A percentile compares a stretch with the other conserved stretches of the same genome.
Evolutionary conservation across 2,888 invertebrate genomes (phyloP).

Genomic region (Nasonia oneida): DNA sequence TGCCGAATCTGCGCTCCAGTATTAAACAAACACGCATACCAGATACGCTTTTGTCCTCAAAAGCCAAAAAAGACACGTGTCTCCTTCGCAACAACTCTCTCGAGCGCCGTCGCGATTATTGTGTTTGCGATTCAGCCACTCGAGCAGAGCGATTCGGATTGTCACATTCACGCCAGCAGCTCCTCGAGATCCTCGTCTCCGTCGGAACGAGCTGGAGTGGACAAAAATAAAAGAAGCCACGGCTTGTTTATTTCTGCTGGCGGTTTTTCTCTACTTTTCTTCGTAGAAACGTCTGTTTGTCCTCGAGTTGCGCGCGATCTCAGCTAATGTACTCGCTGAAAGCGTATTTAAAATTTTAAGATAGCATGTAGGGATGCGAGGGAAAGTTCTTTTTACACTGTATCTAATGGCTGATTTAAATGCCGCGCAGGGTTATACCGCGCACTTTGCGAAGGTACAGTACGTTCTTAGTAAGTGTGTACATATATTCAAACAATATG

Average conservation of each 20-base stretch:
- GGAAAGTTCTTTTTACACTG: not conserved
- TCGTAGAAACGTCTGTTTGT: constrained; percentile 41
- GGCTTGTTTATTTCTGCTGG: constrained; percentile 20
- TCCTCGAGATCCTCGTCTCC: not conserved
- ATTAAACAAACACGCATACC: not conserved
- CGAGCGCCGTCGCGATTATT: constrained; percentile 23
- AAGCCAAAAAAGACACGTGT: constrained; percentile 7
- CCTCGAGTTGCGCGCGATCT: not conserved
- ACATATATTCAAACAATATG: not conserved
- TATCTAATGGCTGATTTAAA: not conserved
- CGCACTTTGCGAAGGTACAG: not conserved
- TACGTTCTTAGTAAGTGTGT: not conserved
- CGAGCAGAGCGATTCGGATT: not conserved
- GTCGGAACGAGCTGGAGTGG: not conserved
- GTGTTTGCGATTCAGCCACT: constrained; percentile 23
- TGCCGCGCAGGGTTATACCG: not conserved
- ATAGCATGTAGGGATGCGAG: not conserved
- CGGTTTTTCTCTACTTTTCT: constrained; percentile 33
- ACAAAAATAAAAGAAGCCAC: not conserved
- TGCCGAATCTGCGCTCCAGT: constrained; percentile 26
- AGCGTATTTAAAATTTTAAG: constrained; percentile 7
- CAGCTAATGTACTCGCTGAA: constrained; percentile 46
- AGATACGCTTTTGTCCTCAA: not conserved
- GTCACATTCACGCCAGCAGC: constrained; percentile 1
- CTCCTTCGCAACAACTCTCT: not conserved